phyloP scores from a whole-genome alignment of 2,113 vertebrate genomes.

The Promerops cafer region DNA sequence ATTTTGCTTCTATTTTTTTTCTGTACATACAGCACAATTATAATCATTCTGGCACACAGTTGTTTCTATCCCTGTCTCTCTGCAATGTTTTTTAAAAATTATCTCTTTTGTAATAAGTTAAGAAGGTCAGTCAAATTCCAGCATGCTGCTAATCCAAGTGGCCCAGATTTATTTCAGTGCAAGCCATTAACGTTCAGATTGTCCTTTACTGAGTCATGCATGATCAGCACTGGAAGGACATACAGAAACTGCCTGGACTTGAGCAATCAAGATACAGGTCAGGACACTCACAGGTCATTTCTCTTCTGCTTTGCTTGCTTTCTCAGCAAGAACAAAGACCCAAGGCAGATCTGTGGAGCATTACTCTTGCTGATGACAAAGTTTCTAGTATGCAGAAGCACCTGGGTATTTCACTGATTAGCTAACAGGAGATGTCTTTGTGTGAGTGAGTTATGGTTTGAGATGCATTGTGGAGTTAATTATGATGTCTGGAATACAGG shows the following conservation, averaged over 20 bases:
- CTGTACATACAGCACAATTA: not conserved
- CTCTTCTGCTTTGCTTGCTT: not conserved
- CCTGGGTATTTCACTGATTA: not conserved
- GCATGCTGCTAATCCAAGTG: not conserved
- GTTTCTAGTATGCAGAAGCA: not conserved
- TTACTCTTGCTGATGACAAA: not conserved
- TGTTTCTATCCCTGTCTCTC: not conserved
- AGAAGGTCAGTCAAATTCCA: slow-evolving; percentile 33
- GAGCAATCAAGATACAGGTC: not conserved
- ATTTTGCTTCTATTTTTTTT: not conserved
- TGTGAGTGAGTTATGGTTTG: not conserved
- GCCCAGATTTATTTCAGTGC: slow-evolving; percentile 1
- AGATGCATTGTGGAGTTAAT: not conserved
- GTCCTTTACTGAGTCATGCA: not conserved
- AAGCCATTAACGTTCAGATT: not conserved
- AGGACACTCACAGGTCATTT: not conserved
- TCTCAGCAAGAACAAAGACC: not conserved
- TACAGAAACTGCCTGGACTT: not conserved
- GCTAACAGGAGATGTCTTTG: not conserved
- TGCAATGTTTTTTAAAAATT: not conserved
- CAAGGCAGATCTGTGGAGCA: not conserved
- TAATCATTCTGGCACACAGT: not conserved
- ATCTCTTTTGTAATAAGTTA: not conserved
- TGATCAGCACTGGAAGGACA: not conserved
- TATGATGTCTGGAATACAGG: not conserved